These are phyloP conservation scores for Dufourea novaeangliae DNA, from an alignment of 1,140 invertebrate genomes.

Conservation along the genomic window DNA sequence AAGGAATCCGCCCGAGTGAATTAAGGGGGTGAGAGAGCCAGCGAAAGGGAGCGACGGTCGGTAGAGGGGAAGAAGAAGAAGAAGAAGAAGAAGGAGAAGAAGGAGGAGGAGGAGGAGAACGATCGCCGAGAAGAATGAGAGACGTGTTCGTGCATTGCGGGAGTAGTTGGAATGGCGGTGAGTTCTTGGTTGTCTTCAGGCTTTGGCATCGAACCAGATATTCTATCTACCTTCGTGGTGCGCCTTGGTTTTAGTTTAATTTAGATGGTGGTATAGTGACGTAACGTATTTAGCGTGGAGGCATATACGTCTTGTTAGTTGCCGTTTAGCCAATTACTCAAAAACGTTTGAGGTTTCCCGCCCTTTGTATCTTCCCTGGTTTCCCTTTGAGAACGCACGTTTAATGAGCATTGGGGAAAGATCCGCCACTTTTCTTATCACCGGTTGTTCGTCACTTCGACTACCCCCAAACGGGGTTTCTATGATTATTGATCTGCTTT, in stretches of 20 bases:
- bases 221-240: slow-evolving; percentile 71
- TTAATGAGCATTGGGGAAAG: not conserved
- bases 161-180: slow-evolving; percentile 72
- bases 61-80: too few species aligned
- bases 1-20: slow-evolving; percentile 33
- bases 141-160: slow-evolving; percentile 66
- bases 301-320: slow-evolving; percentile 63
- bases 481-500: too few species aligned
- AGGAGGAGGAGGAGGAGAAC: slow-evolving; percentile 5
- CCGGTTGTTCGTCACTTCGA: too few species aligned
- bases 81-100: not conserved
- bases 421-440: too few species aligned
- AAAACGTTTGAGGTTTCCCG: slow-evolving; percentile 22
- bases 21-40: slow-evolving; percentile 29
- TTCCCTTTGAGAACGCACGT: not conserved
- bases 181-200: slow-evolving; percentile 68
- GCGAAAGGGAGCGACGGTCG: slow-evolving; percentile 16
- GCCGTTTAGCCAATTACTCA: slow-evolving; percentile 63
- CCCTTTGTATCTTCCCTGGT: slow-evolving; percentile 11
- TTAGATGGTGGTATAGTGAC: slow-evolving; percentile 73
- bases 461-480: too few species aligned
- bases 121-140: slow-evolving; percentile 63
- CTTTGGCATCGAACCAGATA: slow-evolving; percentile 76
- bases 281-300: slow-evolving; percentile 72
- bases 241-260: slow-evolving; percentile 75